These are phyloP conservation scores for Byasa hedistus DNA, from an alignment of 2,888 invertebrate genomes.

Conservation along the genomic window DNA sequence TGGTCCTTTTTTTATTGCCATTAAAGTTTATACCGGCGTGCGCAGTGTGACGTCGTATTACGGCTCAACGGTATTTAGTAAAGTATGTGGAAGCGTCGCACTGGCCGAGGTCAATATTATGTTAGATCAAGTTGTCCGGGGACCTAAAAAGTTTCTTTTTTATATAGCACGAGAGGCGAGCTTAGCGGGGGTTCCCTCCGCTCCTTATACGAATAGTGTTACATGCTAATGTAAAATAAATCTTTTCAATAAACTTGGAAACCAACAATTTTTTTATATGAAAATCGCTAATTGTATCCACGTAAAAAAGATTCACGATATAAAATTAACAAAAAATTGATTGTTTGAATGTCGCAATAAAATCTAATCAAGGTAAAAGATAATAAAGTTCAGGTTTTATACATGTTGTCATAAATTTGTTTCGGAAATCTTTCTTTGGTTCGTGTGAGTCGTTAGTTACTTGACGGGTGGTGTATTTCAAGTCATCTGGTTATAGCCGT, in stretches of 20 bases:
- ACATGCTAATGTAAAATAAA: too few relatives aligned
- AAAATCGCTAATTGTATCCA: too few relatives aligned
- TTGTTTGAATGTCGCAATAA: background rate
- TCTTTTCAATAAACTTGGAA: too few relatives aligned
- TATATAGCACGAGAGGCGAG: constrained; percentile 3
- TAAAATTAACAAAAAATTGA: too few relatives aligned
- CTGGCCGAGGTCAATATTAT: constrained; percentile 18
- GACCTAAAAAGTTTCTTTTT: constrained; percentile 13
- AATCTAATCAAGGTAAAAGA: background rate
- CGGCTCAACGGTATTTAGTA: constrained; percentile 26
- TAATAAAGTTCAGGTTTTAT: background rate
- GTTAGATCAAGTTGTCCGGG: constrained; percentile 19
- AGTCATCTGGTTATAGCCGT: constrained; percentile 20
- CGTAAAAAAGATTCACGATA: too few relatives aligned
- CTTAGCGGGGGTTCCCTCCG: constrained; percentile 17
- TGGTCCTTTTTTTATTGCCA: constrained; percentile 19
- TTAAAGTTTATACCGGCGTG: constrained; percentile 27
- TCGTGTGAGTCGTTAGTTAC: background rate
- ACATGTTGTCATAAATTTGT: background rate
- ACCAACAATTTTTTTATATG: too few relatives aligned
- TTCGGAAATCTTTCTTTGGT: background rate
- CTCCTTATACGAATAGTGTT: constrained; percentile 10
- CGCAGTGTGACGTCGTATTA: constrained; percentile 28
- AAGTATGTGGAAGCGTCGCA: constrained; percentile 21
- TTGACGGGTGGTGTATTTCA: constrained; percentile 19